phyloP scores from a whole-genome alignment of 2,797 vertebrate species.

The Knipowitschia caucasica region DNA sequence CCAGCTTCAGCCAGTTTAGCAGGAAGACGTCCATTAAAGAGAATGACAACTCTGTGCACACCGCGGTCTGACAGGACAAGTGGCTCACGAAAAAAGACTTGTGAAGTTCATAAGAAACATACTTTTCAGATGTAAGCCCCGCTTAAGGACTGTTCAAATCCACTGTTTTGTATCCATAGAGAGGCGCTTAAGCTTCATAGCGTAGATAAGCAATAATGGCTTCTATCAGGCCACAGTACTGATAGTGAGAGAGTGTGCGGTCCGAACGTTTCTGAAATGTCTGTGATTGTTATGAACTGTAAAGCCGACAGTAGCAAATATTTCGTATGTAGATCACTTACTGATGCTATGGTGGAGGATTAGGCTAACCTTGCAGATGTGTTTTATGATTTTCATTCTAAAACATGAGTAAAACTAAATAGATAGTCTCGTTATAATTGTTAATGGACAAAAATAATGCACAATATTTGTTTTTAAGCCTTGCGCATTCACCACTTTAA shows the following conservation, averaged over 20 bases:
- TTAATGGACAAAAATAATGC: too few relatives aligned
- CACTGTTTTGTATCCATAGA: conserved; percentile 59
- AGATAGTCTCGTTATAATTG: too few relatives aligned
- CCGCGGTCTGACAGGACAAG: conserved; percentile 84
- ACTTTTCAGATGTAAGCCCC: neutral
- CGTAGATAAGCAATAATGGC: conserved; percentile 74
- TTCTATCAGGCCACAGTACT: conserved; percentile 39
- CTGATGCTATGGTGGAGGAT: neutral
- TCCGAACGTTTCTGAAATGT: conserved; percentile 30
- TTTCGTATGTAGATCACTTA: conserved; percentile 7
- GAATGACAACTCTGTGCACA: conserved; percentile 82
- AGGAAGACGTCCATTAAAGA: conserved; percentile 57
- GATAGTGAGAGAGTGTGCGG: conserved; percentile 9
- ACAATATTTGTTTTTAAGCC: too few relatives aligned
- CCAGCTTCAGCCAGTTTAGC: conserved; percentile 82
- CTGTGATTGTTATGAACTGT: conserved; percentile 32
- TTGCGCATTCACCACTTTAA: too few relatives aligned
- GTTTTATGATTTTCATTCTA: too few relatives aligned
- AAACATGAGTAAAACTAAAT: too few relatives aligned
- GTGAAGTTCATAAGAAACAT: neutral
- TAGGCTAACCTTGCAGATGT: too few relatives aligned
- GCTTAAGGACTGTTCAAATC: conserved; percentile 1
- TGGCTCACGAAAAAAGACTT: neutral
- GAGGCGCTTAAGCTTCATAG: conserved; percentile 65
- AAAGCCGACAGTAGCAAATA: conserved; percentile 56